phyloP scores from a whole-genome alignment of 2,113 vertebrate genomes.

The Dicerorhinus sumatrensis region DNA sequence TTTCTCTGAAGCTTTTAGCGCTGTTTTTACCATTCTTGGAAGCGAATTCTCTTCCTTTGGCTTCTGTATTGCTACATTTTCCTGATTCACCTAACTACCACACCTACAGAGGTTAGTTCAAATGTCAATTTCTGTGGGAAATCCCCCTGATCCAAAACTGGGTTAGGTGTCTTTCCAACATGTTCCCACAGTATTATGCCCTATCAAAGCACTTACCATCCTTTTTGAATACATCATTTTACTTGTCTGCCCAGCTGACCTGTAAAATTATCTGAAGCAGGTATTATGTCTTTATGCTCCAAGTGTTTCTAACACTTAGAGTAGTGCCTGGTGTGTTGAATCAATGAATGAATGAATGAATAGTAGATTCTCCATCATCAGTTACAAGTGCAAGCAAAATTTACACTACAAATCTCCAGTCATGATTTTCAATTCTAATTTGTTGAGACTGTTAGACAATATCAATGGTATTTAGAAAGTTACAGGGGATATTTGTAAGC shows the following conservation, averaged over 20 bases:
- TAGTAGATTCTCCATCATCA: background rate
- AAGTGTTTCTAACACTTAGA: constrained; percentile 17
- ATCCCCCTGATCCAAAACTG: background rate
- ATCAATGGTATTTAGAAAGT: background rate
- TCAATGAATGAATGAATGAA: background rate
- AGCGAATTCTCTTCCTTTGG: background rate
- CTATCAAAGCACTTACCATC: background rate
- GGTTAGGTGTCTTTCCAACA: background rate
- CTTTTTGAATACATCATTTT: constrained; percentile 26
- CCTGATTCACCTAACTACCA: background rate
- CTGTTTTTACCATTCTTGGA: background rate
- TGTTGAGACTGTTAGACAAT: background rate
- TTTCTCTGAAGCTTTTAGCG: background rate
- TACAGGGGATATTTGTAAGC: background rate
- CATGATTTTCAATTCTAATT: background rate
- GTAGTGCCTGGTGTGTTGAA: background rate
- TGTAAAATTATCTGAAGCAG: background rate
- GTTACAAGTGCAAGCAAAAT: background rate
- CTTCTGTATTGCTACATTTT: background rate
- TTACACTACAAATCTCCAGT: background rate
- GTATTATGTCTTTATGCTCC: background rate
- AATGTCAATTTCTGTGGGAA: background rate
- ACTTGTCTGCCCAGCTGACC: background rate
- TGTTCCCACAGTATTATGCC: background rate
- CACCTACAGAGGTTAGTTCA: background rate